Evolutionary conservation across 2,888 invertebrate species (phyloP).

Genomic region (Acleris cristana): DNA sequence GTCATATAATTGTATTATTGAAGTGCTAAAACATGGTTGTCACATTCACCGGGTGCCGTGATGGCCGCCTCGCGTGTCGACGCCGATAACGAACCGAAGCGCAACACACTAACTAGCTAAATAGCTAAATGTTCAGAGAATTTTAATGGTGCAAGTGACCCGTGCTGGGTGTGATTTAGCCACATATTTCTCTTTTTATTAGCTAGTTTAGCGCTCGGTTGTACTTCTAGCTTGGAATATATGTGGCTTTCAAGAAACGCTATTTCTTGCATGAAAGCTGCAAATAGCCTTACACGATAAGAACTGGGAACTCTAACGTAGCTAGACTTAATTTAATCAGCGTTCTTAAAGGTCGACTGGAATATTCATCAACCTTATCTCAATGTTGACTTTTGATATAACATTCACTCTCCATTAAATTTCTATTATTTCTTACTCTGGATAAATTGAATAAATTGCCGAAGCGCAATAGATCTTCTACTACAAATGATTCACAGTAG

Average conservation of each 20-base stretch:
- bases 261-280: background rate
- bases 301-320: background rate
- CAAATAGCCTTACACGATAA: background rate
- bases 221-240: background rate
- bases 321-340: slow-evolving; percentile 1
- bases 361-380: too few species aligned
- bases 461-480: too few species aligned
- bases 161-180: slow-evolving; percentile 19
- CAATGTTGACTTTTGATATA: too few species aligned
- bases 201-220: slow-evolving; percentile 1
- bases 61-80: slow-evolving; percentile 75
- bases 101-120: slow-evolving; percentile 55
- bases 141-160: slow-evolving; percentile 28
- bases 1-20: slow-evolving; percentile 55
- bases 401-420: too few species aligned
- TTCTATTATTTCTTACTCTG: too few species aligned
- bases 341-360: too few species aligned
- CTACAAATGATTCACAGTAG: too few species aligned
- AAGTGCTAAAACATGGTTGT: slow-evolving; percentile 72
- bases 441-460: too few species aligned
- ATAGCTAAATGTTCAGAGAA: slow-evolving; percentile 27
- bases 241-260: background rate
- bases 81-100: slow-evolving; percentile 72
- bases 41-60: slow-evolving; percentile 66
- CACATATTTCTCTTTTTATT: slow-evolving; percentile 17